Conservation (phyloP, 2,797 vertebrate genomes). For the Muraenolepis orangiensis region DNA sequence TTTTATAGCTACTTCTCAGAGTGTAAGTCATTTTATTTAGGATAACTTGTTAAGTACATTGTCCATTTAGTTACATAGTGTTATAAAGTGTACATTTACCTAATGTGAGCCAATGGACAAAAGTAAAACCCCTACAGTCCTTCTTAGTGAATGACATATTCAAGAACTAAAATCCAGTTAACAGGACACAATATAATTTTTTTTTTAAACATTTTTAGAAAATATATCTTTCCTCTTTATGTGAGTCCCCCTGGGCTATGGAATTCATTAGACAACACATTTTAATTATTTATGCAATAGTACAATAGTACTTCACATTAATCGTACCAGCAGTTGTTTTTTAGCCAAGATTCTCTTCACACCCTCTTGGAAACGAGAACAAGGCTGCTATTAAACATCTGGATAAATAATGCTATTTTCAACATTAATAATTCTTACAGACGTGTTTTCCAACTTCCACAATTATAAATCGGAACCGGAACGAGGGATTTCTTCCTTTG, state of each 20-base stretch:
- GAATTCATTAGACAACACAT: conserved; percentile 54
- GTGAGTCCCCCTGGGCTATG: conserved; percentile 42
- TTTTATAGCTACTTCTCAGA: too few relatives aligned
- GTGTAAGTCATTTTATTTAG: too few relatives aligned
- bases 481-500: neutral
- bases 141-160: conserved; percentile 24
- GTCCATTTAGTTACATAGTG: too few relatives aligned
- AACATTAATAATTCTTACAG: conserved; percentile 22
- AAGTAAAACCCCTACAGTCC: too few relatives aligned
- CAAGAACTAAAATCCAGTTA: conserved; percentile 31
- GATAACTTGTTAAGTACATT: too few relatives aligned
- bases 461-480: neutral
- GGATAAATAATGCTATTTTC: conserved; percentile 1
- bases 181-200: conserved; percentile 39
- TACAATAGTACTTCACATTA: conserved; percentile 44
- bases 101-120: neutral
- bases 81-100: too few relatives aligned
- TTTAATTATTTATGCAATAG: conserved; percentile 58
- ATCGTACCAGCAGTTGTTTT: conserved; percentile 14
- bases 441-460: conserved; percentile 25
- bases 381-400: conserved; percentile 9
- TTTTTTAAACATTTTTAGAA: too few relatives aligned
- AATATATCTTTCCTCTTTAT: conserved; percentile 46
- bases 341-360: conserved; percentile 51
- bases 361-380: conserved; percentile 44